Evolutionary conservation across 2,888 invertebrate species (phyloP), one percentile per base, ranked within the genome.

Genomic region (Drosophila mulleri): DNA sequence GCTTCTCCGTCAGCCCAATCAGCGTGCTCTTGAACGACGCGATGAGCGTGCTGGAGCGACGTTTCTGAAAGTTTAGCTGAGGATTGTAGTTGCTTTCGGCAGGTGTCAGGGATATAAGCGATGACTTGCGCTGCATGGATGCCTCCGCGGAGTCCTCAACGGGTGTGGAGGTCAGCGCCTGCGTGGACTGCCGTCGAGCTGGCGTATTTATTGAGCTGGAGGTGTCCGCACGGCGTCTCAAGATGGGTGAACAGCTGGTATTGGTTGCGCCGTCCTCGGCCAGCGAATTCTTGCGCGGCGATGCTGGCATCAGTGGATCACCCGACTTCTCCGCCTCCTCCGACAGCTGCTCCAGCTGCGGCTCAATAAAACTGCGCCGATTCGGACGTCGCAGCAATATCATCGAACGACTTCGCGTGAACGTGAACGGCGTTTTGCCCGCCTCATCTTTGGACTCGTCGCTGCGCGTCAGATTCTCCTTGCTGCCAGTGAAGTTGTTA

Each of bases 401-500:
- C 91, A 93, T 91, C 18, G 92, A 93, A 8, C 92, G 91, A 75
- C 93, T 93, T 2, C 93, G 91, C 3, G 91, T 91, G 60, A 93
- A 93, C 12, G 91, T 90, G 54, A 84, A 92, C 0, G 91, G 89
- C n/a, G 82, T 78, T 29, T 88, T 85, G n/a, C 66, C 64, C 26
- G 63, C n/a, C 29, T 67, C 71, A 26, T 82, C 88, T 41, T 69
- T 73, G 1, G 57, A 18, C 23, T 82, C 68, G 39, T 89, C 92
- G 44, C 79, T 75, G 18, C 62, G 64, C 4, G 86, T 45, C n/a
- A 93, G 71, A 67, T 92, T 92, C 69, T 93, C 93, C 71, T 92
- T 92, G 78, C 93, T 93, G 63, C 92, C 91, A 2, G 92, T 92
- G 14, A 93, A 77, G 11, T 91, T 91, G 32, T 91, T 92, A 26